Evolutionary conservation across 2,113 vertebrate genomes (phyloP).

Genomic region (Protobothrops flavoviridis): DNA sequence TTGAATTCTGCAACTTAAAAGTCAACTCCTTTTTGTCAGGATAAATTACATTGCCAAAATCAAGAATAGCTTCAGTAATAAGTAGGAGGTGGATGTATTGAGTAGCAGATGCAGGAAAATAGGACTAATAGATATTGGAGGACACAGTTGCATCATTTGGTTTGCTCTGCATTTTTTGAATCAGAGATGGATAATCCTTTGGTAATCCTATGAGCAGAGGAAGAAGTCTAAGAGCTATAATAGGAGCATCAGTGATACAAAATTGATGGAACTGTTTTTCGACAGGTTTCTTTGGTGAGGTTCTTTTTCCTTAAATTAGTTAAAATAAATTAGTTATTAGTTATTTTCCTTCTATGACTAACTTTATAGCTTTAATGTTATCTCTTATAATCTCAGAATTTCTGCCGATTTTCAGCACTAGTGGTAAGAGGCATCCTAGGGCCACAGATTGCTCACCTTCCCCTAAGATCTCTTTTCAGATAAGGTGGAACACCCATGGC

Average conservation of each 20-base stretch:
- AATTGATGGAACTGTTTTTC: neutral
- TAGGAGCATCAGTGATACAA: neutral
- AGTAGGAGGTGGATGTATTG: neutral
- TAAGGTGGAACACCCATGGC: neutral
- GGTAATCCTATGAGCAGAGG: neutral
- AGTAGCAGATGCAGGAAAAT: neutral
- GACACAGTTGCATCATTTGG: too few species aligned
- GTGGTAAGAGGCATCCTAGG: neutral
- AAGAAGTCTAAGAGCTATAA: neutral
- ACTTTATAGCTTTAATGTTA: neutral
- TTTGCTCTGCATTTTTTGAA: too few species aligned
- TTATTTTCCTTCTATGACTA: neutral
- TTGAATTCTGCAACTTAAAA: neutral
- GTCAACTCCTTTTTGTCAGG: neutral
- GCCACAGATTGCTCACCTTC: neutral
- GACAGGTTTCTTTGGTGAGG: neutral
- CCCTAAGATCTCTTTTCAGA: neutral
- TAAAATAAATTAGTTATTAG: too few species aligned
- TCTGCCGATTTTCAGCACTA: neutral
- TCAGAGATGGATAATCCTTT: neutral
- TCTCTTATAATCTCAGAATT: neutral
- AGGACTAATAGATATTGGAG: neutral
- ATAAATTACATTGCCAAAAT: neutral
- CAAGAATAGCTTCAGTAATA: neutral
- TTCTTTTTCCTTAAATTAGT: neutral